Evolutionary conservation across 2,113 vertebrate genomes (phyloP), one percentile per base, ranked within the genome.

Genomic region (Tupaia tana): DNA sequence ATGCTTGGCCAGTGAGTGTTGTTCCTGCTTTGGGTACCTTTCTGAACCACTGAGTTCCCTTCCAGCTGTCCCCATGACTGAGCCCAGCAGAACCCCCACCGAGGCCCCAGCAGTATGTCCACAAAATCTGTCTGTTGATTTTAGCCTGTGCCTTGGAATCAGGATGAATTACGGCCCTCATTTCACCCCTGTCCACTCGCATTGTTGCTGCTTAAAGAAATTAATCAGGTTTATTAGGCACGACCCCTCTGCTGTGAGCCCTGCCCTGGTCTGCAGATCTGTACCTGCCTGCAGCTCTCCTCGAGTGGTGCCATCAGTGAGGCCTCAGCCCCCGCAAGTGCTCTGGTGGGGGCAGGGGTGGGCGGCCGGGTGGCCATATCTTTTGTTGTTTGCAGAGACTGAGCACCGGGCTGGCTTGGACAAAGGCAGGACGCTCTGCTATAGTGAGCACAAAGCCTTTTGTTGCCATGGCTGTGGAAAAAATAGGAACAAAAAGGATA

Each of bases 151-250:
- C 87, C 85, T 93, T 59, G 56, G 79, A 96, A 96, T 95, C 91
- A 94, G 90, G 92, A 97, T 97, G 79, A 97, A 96, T 97, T 89
- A 96, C 87, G 78, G 81, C 77, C 75, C 91, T 94, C 69, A 22
- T 94, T 95, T 95, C 97, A 97, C 94, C 94, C 70, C 93, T 94
- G 94, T 92, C 95, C 19, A 56, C 85, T 86, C 84, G 75, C 89
- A 91, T 52, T 86, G 91, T 64, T 88, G 95, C 95, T 69, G 67
- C 93, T 96, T 91, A 96, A 96, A 96, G 94, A 97, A 96, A 97
- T 96, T 92, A 96, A 95, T 96, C 97, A 94, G 85, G 93, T 97
- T 97, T 96, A 97, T 95, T 97, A 97, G 96, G 95, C 73, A 88
- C 94, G 96, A 97, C 97, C 93, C 96, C 93, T 81, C 94, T 82